Evolutionary conservation across 1,140 invertebrate genomes (phyloP).

Genomic region (Sinella curviseta): DNA sequence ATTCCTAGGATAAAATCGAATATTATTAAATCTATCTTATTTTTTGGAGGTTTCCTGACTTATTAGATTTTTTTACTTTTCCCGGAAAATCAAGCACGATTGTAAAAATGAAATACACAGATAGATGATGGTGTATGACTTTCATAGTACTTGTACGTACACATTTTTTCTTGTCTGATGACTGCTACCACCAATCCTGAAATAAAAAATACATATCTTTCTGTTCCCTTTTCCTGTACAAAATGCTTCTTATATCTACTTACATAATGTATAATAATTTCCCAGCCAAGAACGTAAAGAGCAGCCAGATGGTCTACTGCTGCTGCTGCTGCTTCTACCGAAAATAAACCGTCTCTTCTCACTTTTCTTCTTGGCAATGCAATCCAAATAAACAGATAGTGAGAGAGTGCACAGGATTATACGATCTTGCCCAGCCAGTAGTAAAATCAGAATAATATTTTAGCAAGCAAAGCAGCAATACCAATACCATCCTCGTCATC

Average conservation of each 20-base stretch:
- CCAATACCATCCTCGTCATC: conserved; percentile 33
- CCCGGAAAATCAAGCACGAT: too few relatives aligned
- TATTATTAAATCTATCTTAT: too few relatives aligned
- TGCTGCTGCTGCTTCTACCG: conserved; percentile 30
- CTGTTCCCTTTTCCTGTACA: not conserved
- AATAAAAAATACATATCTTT: not conserved
- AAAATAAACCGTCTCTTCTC: conserved; percentile 35
- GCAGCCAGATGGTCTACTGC: conserved; percentile 36
- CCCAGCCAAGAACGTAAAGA: not conserved
- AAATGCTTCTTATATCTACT: not conserved
- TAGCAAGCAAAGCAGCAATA: conserved; percentile 40
- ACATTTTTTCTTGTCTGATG: too few relatives aligned
- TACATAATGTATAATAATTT: not conserved
- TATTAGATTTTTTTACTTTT: too few relatives aligned
- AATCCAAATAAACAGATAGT: conserved; percentile 42
- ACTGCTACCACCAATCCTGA: too few relatives aligned
- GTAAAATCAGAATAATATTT: not conserved
- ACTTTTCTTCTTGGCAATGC: conserved; percentile 36
- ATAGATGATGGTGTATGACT: too few relatives aligned
- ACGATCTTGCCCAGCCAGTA: not conserved
- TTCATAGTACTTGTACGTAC: too few relatives aligned
- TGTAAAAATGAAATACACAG: too few relatives aligned
- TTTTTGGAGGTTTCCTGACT: too few relatives aligned
- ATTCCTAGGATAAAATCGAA: too few relatives aligned
- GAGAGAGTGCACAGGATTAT: not conserved